Percentiles rank a stretch among this genome's conserved stretches.
Evolutionary conservation across 2,888 invertebrate genomes (phyloP).

Genomic region (Masnerella sp.): DNA sequence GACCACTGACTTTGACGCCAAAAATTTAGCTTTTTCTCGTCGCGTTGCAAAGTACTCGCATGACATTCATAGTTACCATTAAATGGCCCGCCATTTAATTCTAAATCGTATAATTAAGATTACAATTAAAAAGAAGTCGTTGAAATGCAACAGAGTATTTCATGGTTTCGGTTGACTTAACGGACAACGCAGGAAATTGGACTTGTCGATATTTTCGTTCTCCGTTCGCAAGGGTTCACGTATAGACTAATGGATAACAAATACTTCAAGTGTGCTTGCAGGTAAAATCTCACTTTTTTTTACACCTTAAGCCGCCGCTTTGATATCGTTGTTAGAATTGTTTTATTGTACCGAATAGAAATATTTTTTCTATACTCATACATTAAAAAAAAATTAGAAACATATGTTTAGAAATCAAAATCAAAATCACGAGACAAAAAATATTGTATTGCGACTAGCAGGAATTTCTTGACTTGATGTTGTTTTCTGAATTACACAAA

Average conservation of each 20-base stretch:
- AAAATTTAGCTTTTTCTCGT: background rate
- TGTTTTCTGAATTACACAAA: no score
- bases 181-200: background rate
- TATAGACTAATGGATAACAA: background rate
- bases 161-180: conserved; percentile 12
- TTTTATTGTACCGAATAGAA: conserved; percentile 5
- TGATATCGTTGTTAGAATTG: conserved; percentile 5
- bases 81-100: conserved; percentile 39
- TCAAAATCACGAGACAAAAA: no score
- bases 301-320: conserved; percentile 4
- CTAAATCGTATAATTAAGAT: conserved; percentile 1
- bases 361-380: conserved; percentile 11
- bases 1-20: background rate
- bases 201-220: background rate
- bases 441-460: no score
- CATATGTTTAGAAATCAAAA: no score
- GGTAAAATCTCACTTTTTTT: background rate
- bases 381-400: conserved; percentile 6
- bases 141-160: conserved; percentile 26
- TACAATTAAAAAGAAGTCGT: conserved; percentile 1
- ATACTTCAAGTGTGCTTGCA: conserved; percentile 1
- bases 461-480: no score
- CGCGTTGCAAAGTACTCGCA: background rate
- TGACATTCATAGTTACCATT: conserved; percentile 7
- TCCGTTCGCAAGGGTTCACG: background rate